These are phyloP conservation scores for Harmothoe impar DNA, from an alignment of 2,888 invertebrate genomes.

Conservation along the genomic window DNA sequence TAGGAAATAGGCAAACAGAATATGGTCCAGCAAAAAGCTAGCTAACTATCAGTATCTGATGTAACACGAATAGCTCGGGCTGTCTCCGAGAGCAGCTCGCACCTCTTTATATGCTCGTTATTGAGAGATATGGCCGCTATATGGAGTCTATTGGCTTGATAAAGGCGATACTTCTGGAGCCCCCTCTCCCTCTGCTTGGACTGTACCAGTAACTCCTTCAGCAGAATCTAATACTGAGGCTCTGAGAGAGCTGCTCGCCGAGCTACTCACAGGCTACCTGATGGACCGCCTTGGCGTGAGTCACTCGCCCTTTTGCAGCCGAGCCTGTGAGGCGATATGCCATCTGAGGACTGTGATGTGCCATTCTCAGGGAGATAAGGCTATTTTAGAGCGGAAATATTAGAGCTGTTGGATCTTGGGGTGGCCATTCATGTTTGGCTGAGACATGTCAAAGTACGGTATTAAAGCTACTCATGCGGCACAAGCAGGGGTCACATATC, in stretches of 20 bases:
- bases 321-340: neutral
- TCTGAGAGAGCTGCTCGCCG: neutral
- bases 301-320: neutral
- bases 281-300: neutral
- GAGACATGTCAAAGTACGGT: neutral
- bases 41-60: neutral
- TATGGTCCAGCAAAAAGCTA: neutral
- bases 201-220: neutral
- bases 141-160: slow-evolving; percentile 34
- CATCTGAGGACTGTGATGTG: slow-evolving; percentile 23
- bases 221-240: neutral
- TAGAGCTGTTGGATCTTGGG: neutral
- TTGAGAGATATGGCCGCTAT: neutral
- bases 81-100: neutral
- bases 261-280: neutral
- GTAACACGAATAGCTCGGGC: neutral
- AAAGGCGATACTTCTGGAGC: slow-evolving; percentile 15
- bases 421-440: neutral
- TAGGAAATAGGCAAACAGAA: neutral
- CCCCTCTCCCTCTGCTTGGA: neutral
- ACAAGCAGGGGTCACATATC: neutral
- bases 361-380: neutral
- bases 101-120: neutral
- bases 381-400: neutral
- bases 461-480: neutral